Evolutionary conservation across 2,113 vertebrate species (phyloP).

Genomic region (Sclerurus mexicanus): DNA sequence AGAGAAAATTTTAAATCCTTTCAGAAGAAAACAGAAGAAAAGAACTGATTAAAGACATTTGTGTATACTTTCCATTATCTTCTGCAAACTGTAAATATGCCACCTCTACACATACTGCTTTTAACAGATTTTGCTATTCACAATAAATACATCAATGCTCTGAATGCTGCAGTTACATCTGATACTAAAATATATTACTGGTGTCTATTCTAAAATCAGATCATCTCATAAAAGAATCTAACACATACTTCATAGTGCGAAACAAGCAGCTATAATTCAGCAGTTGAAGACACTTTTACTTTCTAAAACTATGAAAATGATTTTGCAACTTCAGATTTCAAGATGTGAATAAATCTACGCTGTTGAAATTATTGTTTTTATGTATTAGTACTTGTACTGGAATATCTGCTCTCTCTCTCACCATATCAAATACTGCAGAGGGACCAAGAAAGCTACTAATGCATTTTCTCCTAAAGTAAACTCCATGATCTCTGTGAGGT

Average conservation of each 20-base stretch:
- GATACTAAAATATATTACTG: background rate
- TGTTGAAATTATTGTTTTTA: background rate
- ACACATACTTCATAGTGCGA: background rate
- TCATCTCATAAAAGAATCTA: background rate
- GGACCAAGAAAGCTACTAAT: background rate
- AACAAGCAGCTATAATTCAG: background rate
- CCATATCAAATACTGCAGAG: background rate
- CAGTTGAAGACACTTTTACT: background rate
- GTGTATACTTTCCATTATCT: background rate
- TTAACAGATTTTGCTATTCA: background rate
- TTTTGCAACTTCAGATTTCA: background rate
- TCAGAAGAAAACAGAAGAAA: conserved; percentile 16
- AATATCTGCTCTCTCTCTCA: background rate
- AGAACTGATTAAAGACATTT: background rate
- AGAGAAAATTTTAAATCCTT: conserved; percentile 89
- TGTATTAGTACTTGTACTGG: background rate
- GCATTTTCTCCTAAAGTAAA: background rate
- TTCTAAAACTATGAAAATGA: background rate
- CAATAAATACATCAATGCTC: background rate
- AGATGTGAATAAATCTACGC: background rate
- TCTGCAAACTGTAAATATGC: background rate
- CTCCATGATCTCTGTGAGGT: background rate
- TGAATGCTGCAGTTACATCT: background rate
- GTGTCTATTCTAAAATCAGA: background rate
- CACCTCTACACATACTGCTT: background rate